phyloP scores from a whole-genome alignment of 2,888 invertebrate genomes.

The Gymnoscelis rufifasciata region DNA sequence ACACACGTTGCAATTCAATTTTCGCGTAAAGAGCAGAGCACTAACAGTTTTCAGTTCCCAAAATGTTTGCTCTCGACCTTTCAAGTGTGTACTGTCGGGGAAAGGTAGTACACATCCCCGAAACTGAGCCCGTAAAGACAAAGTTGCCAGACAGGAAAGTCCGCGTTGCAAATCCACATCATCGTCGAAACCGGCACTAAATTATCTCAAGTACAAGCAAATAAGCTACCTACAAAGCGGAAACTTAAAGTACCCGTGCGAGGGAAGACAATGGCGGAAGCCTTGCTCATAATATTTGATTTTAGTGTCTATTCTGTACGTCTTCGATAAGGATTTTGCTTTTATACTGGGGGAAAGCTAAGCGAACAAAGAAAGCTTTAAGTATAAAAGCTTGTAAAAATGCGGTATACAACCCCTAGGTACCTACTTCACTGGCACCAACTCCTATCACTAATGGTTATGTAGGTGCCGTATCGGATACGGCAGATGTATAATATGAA shows the following conservation, averaged over 20 bases:
- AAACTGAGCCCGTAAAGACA: conserved; percentile 28
- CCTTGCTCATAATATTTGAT: conserved; percentile 1
- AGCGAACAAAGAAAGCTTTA: background rate
- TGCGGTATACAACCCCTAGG: background rate
- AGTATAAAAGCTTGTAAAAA: conserved; percentile 9
- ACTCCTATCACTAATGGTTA: background rate
- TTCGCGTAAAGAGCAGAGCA: background rate
- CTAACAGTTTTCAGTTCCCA: background rate
- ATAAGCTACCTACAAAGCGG: conserved; percentile 32
- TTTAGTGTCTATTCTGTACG: conserved; percentile 2
- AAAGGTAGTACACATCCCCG: conserved; percentile 11
- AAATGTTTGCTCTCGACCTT: conserved; percentile 3
- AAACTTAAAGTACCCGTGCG: conserved; percentile 30
- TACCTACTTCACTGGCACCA: background rate
- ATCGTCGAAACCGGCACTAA: conserved; percentile 31
- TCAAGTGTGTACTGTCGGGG: background rate
- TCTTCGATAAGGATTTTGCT: background rate
- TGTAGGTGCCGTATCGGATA: too few species aligned
- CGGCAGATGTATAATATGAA: too few species aligned
- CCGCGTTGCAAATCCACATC: conserved; percentile 37
- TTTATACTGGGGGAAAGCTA: background rate
- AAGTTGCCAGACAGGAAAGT: conserved; percentile 45
- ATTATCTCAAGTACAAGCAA: conserved; percentile 33
- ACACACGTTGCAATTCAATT: background rate
- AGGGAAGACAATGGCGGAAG: conserved; percentile 2